These are phyloP conservation scores for Plebejus argus DNA, from an alignment of 2,888 invertebrate genomes.

Conservation along the genomic window DNA sequence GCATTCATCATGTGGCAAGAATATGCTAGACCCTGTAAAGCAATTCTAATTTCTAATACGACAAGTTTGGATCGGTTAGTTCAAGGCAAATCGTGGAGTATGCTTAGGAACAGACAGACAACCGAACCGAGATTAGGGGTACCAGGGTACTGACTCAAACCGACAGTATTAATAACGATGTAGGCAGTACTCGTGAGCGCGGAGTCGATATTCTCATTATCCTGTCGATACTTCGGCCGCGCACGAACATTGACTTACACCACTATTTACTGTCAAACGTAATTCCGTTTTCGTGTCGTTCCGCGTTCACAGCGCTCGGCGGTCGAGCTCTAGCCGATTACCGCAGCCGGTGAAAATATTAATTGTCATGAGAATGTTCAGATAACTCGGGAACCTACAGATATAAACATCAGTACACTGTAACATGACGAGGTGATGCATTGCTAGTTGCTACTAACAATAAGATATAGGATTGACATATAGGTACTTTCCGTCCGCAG, in stretches of 20 bases:
- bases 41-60: neutral
- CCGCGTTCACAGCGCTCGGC: constrained; percentile 54
- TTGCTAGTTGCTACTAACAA: too few relatives aligned
- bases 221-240: constrained; percentile 75
- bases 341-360: constrained; percentile 17
- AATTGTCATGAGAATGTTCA: constrained; percentile 11
- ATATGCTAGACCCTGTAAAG: neutral
- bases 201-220: constrained; percentile 62
- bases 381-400: neutral
- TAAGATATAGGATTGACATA: too few relatives aligned
- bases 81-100: neutral
- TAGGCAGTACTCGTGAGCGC: constrained; percentile 58
- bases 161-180: constrained; percentile 62
- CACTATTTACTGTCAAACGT: constrained; percentile 78
- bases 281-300: constrained; percentile 74
- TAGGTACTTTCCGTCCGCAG: too few relatives aligned
- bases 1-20: too few relatives aligned
- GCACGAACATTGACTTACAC: constrained; percentile 79
- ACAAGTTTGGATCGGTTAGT: neutral
- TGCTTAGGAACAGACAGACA: neutral
- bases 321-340: constrained; percentile 40
- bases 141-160: constrained; percentile 15
- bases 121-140: neutral
- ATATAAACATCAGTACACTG: neutral
- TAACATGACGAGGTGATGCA: too few relatives aligned